Conservation (phyloP, 2,113 vertebrate species). For the Eptesicus fuscus region DNA sequence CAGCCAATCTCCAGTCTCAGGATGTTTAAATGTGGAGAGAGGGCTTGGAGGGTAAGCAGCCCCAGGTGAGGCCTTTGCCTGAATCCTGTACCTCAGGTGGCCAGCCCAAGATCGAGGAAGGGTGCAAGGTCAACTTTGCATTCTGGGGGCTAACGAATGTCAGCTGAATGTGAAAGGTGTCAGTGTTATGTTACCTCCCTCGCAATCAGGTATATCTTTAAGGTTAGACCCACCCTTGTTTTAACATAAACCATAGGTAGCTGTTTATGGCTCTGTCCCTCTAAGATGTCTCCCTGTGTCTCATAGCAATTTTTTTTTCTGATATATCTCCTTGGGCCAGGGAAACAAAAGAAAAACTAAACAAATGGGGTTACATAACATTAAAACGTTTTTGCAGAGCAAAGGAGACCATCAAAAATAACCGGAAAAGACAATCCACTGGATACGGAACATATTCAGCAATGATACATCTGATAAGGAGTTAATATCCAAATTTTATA, state of each 20-base stretch:
- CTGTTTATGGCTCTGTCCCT: neutral
- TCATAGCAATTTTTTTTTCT: neutral
- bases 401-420: neutral
- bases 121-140: neutral
- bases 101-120: neutral
- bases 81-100: neutral
- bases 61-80: neutral
- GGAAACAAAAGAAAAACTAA: neutral
- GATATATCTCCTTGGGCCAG: neutral
- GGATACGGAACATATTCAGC: neutral
- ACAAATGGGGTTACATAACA: neutral
- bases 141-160: neutral
- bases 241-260: neutral
- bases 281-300: neutral
- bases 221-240: neutral
- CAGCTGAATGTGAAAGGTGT: neutral
- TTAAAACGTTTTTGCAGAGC: neutral
- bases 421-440: neutral
- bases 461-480: neutral
- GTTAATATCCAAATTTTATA: neutral
- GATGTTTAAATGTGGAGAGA: neutral
- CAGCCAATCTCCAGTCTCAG: neutral
- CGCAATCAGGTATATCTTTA: neutral
- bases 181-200: neutral
- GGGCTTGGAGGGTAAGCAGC: neutral